Evolutionary conservation across 2,797 vertebrate species (phyloP), one percentile per base, ranked within the genome.

Genomic region (Anolis apletophallus): DNA sequence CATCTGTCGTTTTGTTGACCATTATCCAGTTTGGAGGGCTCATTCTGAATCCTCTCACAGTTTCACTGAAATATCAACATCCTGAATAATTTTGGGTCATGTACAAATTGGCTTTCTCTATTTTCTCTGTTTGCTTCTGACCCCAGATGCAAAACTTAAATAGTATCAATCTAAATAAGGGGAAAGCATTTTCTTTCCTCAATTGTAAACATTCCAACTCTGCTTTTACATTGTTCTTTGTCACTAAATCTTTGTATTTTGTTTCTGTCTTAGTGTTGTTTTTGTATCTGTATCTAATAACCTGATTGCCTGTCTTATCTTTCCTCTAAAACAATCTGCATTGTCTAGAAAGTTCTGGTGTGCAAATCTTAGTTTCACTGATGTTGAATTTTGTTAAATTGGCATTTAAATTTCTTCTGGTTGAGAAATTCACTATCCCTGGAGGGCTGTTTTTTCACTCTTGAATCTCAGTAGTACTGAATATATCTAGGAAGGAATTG

Each of bases 401-500:
- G 91, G 92, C 78, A 74, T 87, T 93, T 89, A 90, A 91, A 88
- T 91, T 80, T 91, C 29, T 78, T 88, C 81, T 74, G 84, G 85
- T 50, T 81, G 84, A 92, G 91, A 93, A 17, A 55, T 0, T 0
- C 32, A 52, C 21, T 90, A 59, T 55, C 68, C 12, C 81, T 73
- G 54, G 52, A 75, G 29, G 89, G 90, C 80, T 1, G 84, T 68
- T 52, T 81, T 46, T 68, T 82, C 32, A 72, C 1, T 29, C 8
- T n/a, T 73, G 32, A 73, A 46, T 73, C 34, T 40, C 16, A 9
- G 8, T 78, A 69, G 16, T 55, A 50, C 6, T 23, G 26, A 73
- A 36, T 69, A 57, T 85, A 68, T 77, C 14, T n/a, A 67, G 34
- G 54, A 72, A 83, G 40, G 26, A 84, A 11, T 29, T 73, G 68